Evolutionary conservation across 2,113 vertebrate species (phyloP).

Genomic region (Damaliscus lunatus): DNA sequence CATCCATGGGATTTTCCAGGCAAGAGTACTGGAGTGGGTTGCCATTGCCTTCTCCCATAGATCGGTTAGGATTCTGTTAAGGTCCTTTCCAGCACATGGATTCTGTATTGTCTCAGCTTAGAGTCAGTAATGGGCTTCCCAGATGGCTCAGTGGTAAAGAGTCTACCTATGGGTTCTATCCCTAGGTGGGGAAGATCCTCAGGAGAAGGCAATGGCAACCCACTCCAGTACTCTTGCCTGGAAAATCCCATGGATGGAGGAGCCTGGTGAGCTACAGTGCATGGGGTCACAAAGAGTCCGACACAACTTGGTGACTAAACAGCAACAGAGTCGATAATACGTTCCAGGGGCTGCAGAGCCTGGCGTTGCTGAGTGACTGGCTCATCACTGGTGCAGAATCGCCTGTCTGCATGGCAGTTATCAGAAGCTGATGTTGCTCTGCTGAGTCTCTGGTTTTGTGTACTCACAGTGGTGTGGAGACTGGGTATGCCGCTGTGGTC

Average conservation of each 20-base stretch:
- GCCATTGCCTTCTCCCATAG: too few species aligned
- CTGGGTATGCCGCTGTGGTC: fast-evolving
- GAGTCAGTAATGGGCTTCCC: background rate
- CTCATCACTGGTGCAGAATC: too few species aligned
- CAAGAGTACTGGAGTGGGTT: too few species aligned
- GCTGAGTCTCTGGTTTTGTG: background rate
- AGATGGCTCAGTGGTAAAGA: background rate
- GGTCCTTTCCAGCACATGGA: background rate
- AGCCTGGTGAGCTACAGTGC: background rate
- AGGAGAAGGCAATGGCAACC: background rate
- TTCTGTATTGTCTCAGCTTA: background rate
- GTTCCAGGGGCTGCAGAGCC: background rate
- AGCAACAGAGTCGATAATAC: background rate
- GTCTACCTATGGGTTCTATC: background rate
- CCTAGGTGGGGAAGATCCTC: background rate
- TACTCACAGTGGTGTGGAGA: background rate
- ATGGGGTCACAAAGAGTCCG: background rate
- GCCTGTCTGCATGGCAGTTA: background rate
- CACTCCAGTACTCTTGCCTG: background rate
- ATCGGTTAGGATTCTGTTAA: background rate
- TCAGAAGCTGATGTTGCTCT: fast-evolving
- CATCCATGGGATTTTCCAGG: too few species aligned
- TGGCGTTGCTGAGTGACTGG: background rate
- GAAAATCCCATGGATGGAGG: background rate
- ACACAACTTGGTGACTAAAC: background rate